Base-by-base conservation (phyloP, 1,140 invertebrate species). In the Drosophila pandora region DNA sequence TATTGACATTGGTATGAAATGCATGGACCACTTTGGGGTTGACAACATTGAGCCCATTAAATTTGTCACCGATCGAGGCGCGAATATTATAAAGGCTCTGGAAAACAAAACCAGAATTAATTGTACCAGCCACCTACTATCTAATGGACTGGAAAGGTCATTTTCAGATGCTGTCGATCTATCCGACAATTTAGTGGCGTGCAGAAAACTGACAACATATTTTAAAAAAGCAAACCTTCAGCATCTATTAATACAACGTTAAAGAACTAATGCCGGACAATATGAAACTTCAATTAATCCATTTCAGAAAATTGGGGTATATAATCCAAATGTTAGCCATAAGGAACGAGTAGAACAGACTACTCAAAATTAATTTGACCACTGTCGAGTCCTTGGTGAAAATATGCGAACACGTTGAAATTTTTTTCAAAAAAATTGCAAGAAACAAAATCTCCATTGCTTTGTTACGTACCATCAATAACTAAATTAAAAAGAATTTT, bases 141-240 rank as follows among this genome's bases (percentile, higher is more conserved):
- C 17, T 17, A 17, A 17, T 17, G 17, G 1, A 17, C 30, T 70
- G 23, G 58, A 70, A 13, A 30, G 56, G 9, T 28, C 67, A 12
- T 57, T 34, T 9, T 34, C 32, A 2, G 8, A 9, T 10, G 8
- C 10, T 8, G 32, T 3, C 3, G 32, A 34, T 3, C 0, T 34
- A 1, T 34, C 10, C 2, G 9, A 10, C 2, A 34, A 7, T 9
- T 0, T 34, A 10, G 32, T 10, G 32, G 32, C 8, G 3, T 34
- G 32, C 10, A 34, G 9, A 8, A 34, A 34, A 2, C 10, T 57
- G 22, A 28, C 25, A 59, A 70, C 21, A 41, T 41, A 54, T 48
- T 60, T 53, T 21, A 61, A 73, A 61, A 73, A 67, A 47, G 17
- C 47, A 25, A 73, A 61, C 32, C 65, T 73, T 37, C 52, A 61